phyloP scores from a whole-genome alignment of 1,140 invertebrate species.

The Panagrolaimus sp. region DNA sequence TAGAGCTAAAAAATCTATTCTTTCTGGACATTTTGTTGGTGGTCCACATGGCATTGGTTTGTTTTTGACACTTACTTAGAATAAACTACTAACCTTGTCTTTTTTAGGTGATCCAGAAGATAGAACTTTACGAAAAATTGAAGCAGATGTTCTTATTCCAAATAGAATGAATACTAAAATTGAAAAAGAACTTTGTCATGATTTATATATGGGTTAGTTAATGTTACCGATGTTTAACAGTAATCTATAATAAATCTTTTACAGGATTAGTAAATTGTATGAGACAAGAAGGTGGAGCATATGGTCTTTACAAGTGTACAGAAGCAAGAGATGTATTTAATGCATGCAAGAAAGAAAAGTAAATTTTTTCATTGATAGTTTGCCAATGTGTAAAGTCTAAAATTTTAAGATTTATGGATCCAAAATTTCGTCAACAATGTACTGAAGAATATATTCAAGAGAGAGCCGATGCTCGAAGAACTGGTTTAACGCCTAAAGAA shows the following conservation, averaged over 20 bases:
- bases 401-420: constrained; percentile 46
- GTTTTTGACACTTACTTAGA: not conserved
- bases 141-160: constrained; percentile 51
- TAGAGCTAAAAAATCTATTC: constrained; percentile 47
- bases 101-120: constrained; percentile 52
- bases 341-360: constrained; percentile 43
- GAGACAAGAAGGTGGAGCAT: constrained; percentile 34
- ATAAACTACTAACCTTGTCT: not conserved
- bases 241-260: constrained; percentile 10
- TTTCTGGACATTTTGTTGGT: constrained; percentile 33
- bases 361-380: constrained; percentile 1
- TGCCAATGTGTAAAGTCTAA: not conserved
- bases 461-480: constrained; percentile 33
- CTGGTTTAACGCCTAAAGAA: constrained; percentile 22
- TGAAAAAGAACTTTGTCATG: constrained; percentile 33
- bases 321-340: constrained; percentile 40
- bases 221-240: constrained; percentile 22
- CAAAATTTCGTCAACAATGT: constrained; percentile 44
- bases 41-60: constrained; percentile 44
- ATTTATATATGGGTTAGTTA: constrained; percentile 34
- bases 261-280: constrained; percentile 39
- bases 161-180: constrained; percentile 50
- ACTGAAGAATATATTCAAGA: constrained; percentile 50
- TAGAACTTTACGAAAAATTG: constrained; percentile 41
- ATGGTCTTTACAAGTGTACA: constrained; percentile 40